Conservation (phyloP, 2,888 invertebrate genomes). For the Drosophila diplacantha region DNA sequence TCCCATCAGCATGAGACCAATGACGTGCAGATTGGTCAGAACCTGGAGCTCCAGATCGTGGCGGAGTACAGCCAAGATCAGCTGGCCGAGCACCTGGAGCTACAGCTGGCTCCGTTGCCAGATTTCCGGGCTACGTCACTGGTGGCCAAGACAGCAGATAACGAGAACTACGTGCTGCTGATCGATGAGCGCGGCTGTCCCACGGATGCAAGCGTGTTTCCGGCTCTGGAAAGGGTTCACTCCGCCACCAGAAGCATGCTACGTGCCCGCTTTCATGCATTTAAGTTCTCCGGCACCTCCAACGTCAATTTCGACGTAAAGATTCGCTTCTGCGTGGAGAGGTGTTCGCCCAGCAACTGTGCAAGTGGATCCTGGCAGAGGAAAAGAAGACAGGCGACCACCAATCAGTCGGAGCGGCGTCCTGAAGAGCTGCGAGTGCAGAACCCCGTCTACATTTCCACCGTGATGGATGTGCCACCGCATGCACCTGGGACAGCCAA, state of each 20-base stretch:
- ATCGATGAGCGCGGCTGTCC: conserved; percentile 90
- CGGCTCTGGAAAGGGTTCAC: conserved; percentile 77
- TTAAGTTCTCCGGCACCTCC: conserved; percentile 91
- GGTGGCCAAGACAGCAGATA: conserved; percentile 87
- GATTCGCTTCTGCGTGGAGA: conserved; percentile 86
- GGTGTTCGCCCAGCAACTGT: conserved; percentile 82
- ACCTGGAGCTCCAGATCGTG: conserved; percentile 82
- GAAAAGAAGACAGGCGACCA: conserved; percentile 43
- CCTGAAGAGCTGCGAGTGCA: conserved; percentile 62
- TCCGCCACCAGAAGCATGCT: conserved; percentile 77
- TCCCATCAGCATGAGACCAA: conserved; percentile 80
- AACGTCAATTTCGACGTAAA: conserved; percentile 89
- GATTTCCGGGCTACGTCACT: conserved; percentile 88
- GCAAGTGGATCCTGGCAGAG: conserved; percentile 61
- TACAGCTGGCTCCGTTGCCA: conserved; percentile 79
- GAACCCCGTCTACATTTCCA: conserved; percentile 75
- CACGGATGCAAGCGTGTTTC: conserved; percentile 82
- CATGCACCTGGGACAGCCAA: conserved; percentile 37
- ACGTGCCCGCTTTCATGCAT: conserved; percentile 86
- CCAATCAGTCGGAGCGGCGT: conserved; percentile 26
- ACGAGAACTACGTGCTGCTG: conserved; percentile 83
- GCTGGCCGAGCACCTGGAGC: conserved; percentile 46
- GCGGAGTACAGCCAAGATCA: conserved; percentile 75
- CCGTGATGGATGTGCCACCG: conserved; percentile 69
- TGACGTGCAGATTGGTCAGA: conserved; percentile 84